Base-by-base conservation (phyloP, 2,797 vertebrate species). In the Alauda arvensis region DNA sequence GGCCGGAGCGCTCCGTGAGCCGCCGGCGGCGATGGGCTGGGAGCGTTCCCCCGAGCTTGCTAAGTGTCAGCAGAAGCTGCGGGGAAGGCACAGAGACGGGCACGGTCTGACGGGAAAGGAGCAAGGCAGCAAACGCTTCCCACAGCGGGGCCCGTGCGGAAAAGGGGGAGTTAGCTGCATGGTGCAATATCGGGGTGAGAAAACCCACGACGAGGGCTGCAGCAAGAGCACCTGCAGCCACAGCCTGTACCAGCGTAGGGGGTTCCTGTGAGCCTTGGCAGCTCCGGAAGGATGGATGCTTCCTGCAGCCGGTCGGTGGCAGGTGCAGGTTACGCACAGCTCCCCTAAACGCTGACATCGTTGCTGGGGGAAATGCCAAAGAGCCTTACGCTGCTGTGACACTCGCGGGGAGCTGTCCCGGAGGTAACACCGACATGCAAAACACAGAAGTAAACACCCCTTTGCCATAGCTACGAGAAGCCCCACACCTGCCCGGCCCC, bases 391-490 rank as follows among this genome's bases (percentile, higher is more conserved):
- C 75, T 23, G 52, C 42, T 60, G 79, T 33, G 18, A 53, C 71
- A 51, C 23, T 1, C 34, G 5, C 31, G 15, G 29, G 31, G 29
- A 65, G 33, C 45, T 21, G 37, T 87, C 87, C 79, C 62, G 1
- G 20, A 69, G 77, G 72, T 55, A 37, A 17, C 46, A 12, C 69
- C 21, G 14, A 26, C 28, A 4, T 2, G 6, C 55, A 71, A 87
- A 94, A 91, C 90, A 92, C 52, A 49, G 52, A 57, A 66, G 42
- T 86, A 91, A 94, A 92, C 86, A 93, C 10, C 53, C 39, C 37
- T 92, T 92, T 81, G 67, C 94, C 87, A 89, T 91, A 77, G 93
- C 80, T 93, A 93, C 85, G 1, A 65, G 68, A 12, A 88, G 33
- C 61, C 57, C 75, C 16, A 1, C 93, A 89, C 90, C 88, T 92